Base-by-base conservation (phyloP, 2,113 vertebrate genomes). In the Hippocampus comes region DNA sequence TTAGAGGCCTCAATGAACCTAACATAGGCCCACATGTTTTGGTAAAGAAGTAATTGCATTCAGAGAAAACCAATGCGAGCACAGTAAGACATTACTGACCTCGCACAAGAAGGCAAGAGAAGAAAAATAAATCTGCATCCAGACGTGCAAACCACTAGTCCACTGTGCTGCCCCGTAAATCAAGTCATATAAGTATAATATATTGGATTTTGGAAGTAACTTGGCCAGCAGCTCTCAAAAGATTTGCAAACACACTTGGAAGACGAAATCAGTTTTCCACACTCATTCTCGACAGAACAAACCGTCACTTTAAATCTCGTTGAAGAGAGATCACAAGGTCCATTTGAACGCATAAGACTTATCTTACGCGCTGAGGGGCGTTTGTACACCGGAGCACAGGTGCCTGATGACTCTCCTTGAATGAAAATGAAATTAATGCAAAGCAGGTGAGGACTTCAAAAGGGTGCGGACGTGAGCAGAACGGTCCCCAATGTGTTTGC, bases 381-480 rank as follows among this genome's bases (percentile, higher is more conserved):
- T 61, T 61, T 30, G 59, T 34, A 25, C 64, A 42, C 27, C 30
- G 53, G 71, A 79, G 70, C 80, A 73, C 84, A 88, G 81, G 82
- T 87, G 83, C 67, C 68, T 73, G 77, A 82, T 78, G 80, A 81
- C 78, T 84, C 80, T 72, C 73, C 76, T 71, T 78, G 77, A 84
- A 86, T 80, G 80, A 75, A 85, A 85, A 86, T 83, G 30, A 75
- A 83, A 84, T 87, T 77, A 87, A 90, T 85, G 74, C 74, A 88
- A 84, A 85, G 77, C 86, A 90, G 86, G 80, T 86, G 84, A 83
- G 73, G 73, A 82, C 85, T 84, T 88, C 81, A 88, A 89, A 90
- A 77, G 69, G 80, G 71, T 65, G 34, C 49, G 5, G 63, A 66
- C 64, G 64, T 66, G 64, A 66, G 64, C 64, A 5, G 64, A 66